A percentile compares a stretch with the other conserved stretches of the same genome.
Evolutionary conservation across 2,888 invertebrate species (phyloP).

Genomic region (Agrochola lychnidis): DNA sequence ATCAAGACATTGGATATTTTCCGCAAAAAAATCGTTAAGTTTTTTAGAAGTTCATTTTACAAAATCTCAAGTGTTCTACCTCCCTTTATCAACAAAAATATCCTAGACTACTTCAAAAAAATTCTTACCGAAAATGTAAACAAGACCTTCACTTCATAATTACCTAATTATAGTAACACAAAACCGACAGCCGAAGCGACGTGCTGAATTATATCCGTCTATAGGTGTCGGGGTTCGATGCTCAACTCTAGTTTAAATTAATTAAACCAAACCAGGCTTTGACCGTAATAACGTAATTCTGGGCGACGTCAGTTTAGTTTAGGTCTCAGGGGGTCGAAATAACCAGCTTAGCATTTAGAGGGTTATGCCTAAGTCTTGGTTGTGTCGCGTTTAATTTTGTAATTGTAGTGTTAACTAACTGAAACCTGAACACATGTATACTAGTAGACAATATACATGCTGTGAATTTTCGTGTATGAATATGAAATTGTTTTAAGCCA

Average conservation of each 20-base stretch:
- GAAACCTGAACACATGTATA: not conserved
- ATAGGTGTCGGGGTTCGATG: conserved; percentile 72
- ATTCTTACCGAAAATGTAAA: not conserved
- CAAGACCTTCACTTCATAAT: too few relatives aligned
- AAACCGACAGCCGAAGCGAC: conserved; percentile 22
- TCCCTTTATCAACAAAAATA: not conserved
- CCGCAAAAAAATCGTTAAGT: too few relatives aligned
- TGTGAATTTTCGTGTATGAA: not conserved
- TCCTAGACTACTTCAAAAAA: not conserved
- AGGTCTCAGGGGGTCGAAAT: conserved; percentile 65
- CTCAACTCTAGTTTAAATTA: conserved; percentile 73
- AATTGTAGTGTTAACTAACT: conserved; percentile 47
- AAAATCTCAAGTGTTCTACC: not conserved
- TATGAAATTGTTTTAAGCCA: conserved; percentile 16
- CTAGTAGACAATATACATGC: not conserved
- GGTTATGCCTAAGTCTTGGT: conserved; percentile 52
- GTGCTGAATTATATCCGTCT: conserved; percentile 47
- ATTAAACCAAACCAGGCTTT: conserved; percentile 77
- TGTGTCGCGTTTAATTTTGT: conserved; percentile 56
- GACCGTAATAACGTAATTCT: conserved; percentile 77
- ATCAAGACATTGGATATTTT: too few relatives aligned
- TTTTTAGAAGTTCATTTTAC: not conserved
- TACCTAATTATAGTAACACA: not conserved
- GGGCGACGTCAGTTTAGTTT: conserved; percentile 67
- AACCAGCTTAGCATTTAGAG: conserved; percentile 61